These are phyloP conservation scores for Leuctra nigra DNA, from an alignment of 2,888 invertebrate genomes.

Conservation along the genomic window DNA sequence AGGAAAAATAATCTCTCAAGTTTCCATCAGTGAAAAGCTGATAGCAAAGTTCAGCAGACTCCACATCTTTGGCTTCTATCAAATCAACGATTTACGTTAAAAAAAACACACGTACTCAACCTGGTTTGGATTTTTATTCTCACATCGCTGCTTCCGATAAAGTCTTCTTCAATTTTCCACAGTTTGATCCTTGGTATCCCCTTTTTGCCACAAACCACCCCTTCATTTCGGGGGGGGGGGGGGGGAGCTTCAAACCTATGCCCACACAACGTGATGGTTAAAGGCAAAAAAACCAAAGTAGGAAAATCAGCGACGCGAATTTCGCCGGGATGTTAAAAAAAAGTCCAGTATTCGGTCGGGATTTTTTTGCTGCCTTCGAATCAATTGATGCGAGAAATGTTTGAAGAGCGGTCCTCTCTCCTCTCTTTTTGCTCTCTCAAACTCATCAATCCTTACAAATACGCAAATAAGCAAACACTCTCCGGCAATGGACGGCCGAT, in stretches of 20 bases:
- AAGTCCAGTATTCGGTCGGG: not conserved
- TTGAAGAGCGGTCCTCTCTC: not conserved
- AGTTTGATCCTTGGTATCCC: not conserved
- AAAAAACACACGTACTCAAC: no score
- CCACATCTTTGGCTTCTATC: no score
- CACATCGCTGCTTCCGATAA: not conserved
- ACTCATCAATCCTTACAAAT: constrained; percentile 5
- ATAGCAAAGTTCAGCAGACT: no score
- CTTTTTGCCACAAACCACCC: not conserved
- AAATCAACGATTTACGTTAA: no score
- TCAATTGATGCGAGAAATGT: constrained; percentile 3
- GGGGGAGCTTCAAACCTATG: not conserved
- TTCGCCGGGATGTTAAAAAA: not conserved
- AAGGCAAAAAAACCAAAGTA: constrained; percentile 9
- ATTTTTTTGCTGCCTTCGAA: not conserved
- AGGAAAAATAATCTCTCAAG: no score
- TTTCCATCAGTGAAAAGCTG: no score
- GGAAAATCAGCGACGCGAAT: constrained; percentile 1
- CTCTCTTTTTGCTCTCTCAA: no score
- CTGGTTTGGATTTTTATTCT: not conserved
- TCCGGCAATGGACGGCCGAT: not conserved
- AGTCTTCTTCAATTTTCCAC: constrained; percentile 11
- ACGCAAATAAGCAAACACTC: not conserved
- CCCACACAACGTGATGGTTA: not conserved
- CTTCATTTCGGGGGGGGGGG: not conserved